Conservation (phyloP, 2,888 invertebrate genomes). For the Hyposoter didymator region DNA sequence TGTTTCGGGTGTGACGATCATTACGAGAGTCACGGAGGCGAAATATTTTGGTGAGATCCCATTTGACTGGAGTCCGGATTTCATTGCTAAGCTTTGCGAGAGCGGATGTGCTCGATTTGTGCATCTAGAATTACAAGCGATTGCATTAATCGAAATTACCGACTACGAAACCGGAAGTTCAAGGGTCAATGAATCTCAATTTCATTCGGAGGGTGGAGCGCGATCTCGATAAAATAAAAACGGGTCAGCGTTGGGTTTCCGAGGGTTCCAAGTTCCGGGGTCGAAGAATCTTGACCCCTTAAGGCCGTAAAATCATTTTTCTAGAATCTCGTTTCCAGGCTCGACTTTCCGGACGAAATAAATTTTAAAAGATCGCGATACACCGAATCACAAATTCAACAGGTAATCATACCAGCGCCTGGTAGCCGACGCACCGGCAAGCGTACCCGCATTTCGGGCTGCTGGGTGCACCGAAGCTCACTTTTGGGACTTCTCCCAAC, state of each 20-base stretch:
- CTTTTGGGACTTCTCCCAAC: neutral
- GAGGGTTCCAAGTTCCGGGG: neutral
- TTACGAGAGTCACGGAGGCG: constrained; percentile 31
- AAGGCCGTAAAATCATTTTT: neutral
- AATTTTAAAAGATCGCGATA: neutral
- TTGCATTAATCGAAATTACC: constrained; percentile 14
- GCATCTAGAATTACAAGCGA: constrained; percentile 10
- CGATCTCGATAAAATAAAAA: neutral
- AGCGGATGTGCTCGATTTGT: constrained; percentile 35
- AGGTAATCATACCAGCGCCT: constrained; percentile 47
- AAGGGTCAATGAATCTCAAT: neutral
- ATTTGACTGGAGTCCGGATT: neutral
- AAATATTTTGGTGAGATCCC: constrained; percentile 2
- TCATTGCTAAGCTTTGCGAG: constrained; percentile 26
- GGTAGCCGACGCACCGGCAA: constrained; percentile 65
- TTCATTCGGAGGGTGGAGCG: neutral
- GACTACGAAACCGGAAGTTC: constrained; percentile 10
- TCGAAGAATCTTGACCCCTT: neutral
- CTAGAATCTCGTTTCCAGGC: neutral
- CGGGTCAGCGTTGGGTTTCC: neutral
- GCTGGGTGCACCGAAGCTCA: constrained; percentile 59
- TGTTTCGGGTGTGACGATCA: constrained; percentile 32
- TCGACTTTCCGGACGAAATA: neutral
- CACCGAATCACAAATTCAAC: neutral
- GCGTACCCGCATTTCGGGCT: constrained; percentile 67